Evolutionary conservation across 2,113 vertebrate genomes (phyloP), one percentile per base, ranked within the genome.

Genomic region (Paramisgurnus dabryanus): DNA sequence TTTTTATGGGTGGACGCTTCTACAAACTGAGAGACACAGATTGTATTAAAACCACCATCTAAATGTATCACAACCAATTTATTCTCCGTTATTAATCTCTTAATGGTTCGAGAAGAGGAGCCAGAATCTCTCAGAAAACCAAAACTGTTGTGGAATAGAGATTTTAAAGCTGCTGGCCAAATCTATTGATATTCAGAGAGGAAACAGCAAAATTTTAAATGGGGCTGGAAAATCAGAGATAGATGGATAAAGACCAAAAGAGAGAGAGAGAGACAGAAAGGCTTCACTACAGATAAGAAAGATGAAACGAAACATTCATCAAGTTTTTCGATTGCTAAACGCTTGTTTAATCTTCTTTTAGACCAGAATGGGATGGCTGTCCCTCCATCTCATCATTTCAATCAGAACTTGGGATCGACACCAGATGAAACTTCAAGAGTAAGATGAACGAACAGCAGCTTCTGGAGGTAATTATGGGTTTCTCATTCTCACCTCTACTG

Each of bases 151-250:
- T 55, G 18, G 40, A 53, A 69, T 63, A 67, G 65, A 78, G 65
- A 78, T 18, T 65, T 49, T 43, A 49, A 4, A 45, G 73, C 63
- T 34, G 60, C 12, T 39, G 74, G 45, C 17, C 13, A 50, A n/a
- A 65, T 76, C 61, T 11, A 63, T 47, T 66, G 47, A 67, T 78
- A 78, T 67, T 66, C 63, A 53, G 57, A 61, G 40, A 49, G 17
- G 22, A 18, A 61, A 41, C 13, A 53, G 22, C 7, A 7, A n/a
- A 94, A 94, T 61, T 95, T 93, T 0, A 90, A 79, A 34, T 94
- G 90, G 3, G 94, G 95, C 40, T 87, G 87, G 40, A 94, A 94
- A 63, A 70, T 40, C 50, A 71, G 63, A 58, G 58, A 71, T 47
- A 53, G 4, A 50, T 8, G 78, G 71, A 79, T 69, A 66, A 39